A percentile compares a stretch with the other conserved stretches of the same genome.
phyloP scores from a whole-genome alignment of 2,797 vertebrate species.

The Sphaeramia orbicularis region DNA sequence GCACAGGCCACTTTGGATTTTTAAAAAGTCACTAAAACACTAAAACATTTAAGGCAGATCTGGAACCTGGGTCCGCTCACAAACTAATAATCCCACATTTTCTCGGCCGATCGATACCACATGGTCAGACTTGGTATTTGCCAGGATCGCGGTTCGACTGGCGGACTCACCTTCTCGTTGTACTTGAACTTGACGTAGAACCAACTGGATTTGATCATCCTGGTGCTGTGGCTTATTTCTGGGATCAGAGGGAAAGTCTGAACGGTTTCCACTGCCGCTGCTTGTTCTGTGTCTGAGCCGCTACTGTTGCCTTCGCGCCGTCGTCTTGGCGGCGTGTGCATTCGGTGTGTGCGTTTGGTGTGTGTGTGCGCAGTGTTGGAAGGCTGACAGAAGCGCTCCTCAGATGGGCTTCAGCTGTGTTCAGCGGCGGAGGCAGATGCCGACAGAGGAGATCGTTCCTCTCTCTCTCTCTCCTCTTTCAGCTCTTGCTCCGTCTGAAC shows the following conservation, averaged over 20 bases:
- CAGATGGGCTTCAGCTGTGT: constrained; percentile 87
- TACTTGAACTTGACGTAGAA: constrained; percentile 99
- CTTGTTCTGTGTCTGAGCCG: no score
- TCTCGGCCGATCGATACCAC: constrained; percentile 14
- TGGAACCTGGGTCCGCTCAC: constrained; percentile 8
- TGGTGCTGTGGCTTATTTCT: constrained; percentile 45
- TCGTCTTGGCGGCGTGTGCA: constrained; percentile 44
- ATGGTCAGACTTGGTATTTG: constrained; percentile 5
- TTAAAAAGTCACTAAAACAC: constrained; percentile 28
- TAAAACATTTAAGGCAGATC: constrained; percentile 17
- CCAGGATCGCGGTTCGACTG: background rate
- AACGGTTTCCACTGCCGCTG: no score
- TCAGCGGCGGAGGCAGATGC: constrained; percentile 88
- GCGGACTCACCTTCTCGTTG: constrained; percentile 93
- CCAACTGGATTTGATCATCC: constrained; percentile 98
- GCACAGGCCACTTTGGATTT: constrained; percentile 42
- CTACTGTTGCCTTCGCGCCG: background rate
- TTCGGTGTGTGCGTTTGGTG: constrained; percentile 57
- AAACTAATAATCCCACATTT: constrained; percentile 24
- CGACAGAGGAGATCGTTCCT: constrained; percentile 86
- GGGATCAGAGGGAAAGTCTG: constrained; percentile 37
- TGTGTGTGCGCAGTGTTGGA: constrained; percentile 85
- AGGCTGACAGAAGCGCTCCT: constrained; percentile 88
- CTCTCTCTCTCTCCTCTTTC: constrained; percentile 33
- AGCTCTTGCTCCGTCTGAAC: constrained; percentile 25